Conservation (phyloP, 2,797 vertebrate species). For the Glossophaga mutica region DNA sequence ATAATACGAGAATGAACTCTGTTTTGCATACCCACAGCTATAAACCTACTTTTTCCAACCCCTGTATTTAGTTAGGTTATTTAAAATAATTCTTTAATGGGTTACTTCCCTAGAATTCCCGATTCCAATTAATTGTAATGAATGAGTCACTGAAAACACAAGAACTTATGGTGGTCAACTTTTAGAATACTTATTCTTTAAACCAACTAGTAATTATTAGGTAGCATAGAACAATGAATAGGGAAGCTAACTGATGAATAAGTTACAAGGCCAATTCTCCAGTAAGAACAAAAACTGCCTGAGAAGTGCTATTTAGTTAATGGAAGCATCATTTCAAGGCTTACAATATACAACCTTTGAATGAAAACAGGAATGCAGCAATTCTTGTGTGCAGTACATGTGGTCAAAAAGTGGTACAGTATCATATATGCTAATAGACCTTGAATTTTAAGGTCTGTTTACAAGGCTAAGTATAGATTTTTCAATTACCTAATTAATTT, state of each 20-base stretch:
- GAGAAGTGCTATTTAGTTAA: conserved; percentile 27
- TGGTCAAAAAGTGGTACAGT: not conserved
- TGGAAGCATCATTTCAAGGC: conserved; percentile 42
- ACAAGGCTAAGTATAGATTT: conserved; percentile 56
- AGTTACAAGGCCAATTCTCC: conserved; percentile 29
- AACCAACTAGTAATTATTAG: conserved; percentile 57
- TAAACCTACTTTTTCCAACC: not conserved
- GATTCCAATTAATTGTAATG: conserved; percentile 44
- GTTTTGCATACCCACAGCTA: not conserved
- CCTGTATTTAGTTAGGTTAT: not conserved
- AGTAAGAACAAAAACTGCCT: conserved; percentile 31
- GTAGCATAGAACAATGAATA: not conserved
- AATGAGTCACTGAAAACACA: conserved; percentile 50
- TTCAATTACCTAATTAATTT: conserved; percentile 62
- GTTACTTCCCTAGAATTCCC: not conserved
- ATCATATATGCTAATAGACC: not conserved
- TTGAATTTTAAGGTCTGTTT: conserved; percentile 57
- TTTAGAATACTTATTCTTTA: conserved; percentile 39
- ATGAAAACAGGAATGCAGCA: not conserved
- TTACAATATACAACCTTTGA: not conserved
- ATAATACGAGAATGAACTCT: not conserved
- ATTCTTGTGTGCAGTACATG: not conserved
- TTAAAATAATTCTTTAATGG: conserved; percentile 19
- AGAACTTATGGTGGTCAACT: conserved; percentile 45
- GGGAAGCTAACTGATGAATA: not conserved